Evolutionary conservation across 2,113 vertebrate species (phyloP), one percentile per base, ranked within the genome.

Genomic region (Anhinga anhinga): DNA sequence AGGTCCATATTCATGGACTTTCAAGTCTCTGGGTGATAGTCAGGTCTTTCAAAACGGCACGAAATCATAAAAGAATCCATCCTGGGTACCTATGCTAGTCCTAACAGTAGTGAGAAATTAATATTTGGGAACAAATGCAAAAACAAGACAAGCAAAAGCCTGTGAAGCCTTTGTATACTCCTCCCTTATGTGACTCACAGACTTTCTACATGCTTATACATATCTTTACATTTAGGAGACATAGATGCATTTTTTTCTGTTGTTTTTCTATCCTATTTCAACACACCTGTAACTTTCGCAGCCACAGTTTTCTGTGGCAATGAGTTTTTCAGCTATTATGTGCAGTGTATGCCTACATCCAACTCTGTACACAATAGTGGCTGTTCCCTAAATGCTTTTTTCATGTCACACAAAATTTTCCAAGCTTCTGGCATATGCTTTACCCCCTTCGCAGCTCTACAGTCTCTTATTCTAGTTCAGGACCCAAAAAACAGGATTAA

Each of bases 271-370:
- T 29, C 16, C 11, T 62, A 90, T 86, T 69, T 7, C 20, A 91
- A 45, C 45, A 69, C 56, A 58, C 8, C 45, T 67, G 1, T 20
- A 79, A 67, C 22, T 84, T 74, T n/a, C n/a, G 27, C 11, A 84
- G 50, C 5, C 77, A 63, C 38, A 49, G 63, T 10, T 85, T 9
- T 10, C 55, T 26, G 26, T 34, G 26, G 23, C 55, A 78, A 42
- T 32, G 32, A 77, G 20, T 32, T 70, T 53, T 66, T 38, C 65
- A 66, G 26, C 36, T 12, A 49, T 21, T 15, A 53, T 7, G 3
- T 29, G 40, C 4, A 66, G 10, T 1, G 2, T 20, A 67, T 3
- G 3, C 7, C 8, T 8, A 59, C 1, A 0, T 72, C 71, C 0
- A 0, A 23, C 52, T 95, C 36, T 30, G 6, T 42, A 55, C 13